Conservation (phyloP, 2,888 invertebrate genomes). For the Parelbella ahira region DNA sequence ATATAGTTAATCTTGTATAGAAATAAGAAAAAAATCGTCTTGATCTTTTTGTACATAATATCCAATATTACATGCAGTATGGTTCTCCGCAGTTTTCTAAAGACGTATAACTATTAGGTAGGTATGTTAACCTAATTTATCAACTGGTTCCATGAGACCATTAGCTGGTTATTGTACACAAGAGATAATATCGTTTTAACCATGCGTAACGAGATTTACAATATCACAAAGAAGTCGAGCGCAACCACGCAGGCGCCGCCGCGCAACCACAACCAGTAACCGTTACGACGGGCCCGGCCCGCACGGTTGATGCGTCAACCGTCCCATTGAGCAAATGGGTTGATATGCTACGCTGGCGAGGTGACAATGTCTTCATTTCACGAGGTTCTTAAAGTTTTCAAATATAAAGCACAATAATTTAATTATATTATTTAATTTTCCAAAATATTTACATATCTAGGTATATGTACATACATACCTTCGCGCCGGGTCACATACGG, state of each 20-base stretch:
- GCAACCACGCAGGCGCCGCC: slow-evolving; percentile 14
- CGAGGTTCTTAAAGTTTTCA: slow-evolving; percentile 45
- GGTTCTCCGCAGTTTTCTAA: too few species aligned
- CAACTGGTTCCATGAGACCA: slow-evolving; percentile 27
- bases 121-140: slow-evolving; percentile 36
- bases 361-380: slow-evolving; percentile 56
- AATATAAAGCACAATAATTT: too few species aligned
- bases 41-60: too few species aligned
- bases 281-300: slow-evolving; percentile 6
- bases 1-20: too few species aligned
- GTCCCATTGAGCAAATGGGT: slow-evolving; percentile 42
- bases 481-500: too few species aligned
- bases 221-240: slow-evolving; percentile 13
- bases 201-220: slow-evolving; percentile 11
- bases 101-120: too few species aligned
- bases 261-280: slow-evolving; percentile 14
- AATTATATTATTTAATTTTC: too few species aligned
- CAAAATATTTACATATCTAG: too few species aligned
- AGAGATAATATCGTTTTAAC: slow-evolving; percentile 8
- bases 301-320: slow-evolving; percentile 27
- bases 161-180: background rate
- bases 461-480: too few species aligned
- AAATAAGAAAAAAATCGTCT: too few species aligned
- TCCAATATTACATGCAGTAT: too few species aligned
- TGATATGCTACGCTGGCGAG: slow-evolving; percentile 39